Evolutionary conservation across 2,797 vertebrate species (phyloP), one percentile per base, ranked within the genome.

Genomic region (Loris lydekkerianus): DNA sequence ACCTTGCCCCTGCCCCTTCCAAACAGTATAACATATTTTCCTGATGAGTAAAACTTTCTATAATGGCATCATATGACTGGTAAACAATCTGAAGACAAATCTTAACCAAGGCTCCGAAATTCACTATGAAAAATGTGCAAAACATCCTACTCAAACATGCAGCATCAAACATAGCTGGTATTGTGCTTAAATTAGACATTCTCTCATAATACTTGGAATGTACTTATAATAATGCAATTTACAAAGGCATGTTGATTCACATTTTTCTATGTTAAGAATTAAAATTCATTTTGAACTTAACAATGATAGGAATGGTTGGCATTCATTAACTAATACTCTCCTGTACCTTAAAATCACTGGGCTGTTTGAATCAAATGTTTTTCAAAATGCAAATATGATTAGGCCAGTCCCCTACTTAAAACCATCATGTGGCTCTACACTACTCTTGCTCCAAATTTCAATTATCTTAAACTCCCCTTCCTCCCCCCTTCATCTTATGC

Each of bases 31-130:
- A 31, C 58, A 60, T 90, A 67, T 82, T 97, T 94, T 89, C 56
- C 85, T 25, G 40, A 73, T 89, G 93, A 89, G 18, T 56, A 78
- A 95, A 84, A 86, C 23, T 77, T 69, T 83, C 70, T 78, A 0
- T 63, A 21, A 29, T 56, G 70, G 31, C 46, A 70, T 88, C 77
- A 65, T 31, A 56, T 73, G 84, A 53, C 69, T 97, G 31, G 67
- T 76, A 96, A 96, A 88, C 53, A 96, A 25, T 37, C 78, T 27
- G 84, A 95, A 29, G 81, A 67, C 23, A 85, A 43, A 87, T 75
- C 43, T 18, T 1, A 91, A 80, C 31, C 21, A 80, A 70, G 23
- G n/a, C 31, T 88, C 46, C 94, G 73, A 86, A 89, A 75, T 70
- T 70, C 31, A 31, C 85, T n/a, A 37, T 56, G 58, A 37, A 34